phyloP scores from a whole-genome alignment of 2,113 vertebrate species.

The Pyrgilauda ruficollis region DNA sequence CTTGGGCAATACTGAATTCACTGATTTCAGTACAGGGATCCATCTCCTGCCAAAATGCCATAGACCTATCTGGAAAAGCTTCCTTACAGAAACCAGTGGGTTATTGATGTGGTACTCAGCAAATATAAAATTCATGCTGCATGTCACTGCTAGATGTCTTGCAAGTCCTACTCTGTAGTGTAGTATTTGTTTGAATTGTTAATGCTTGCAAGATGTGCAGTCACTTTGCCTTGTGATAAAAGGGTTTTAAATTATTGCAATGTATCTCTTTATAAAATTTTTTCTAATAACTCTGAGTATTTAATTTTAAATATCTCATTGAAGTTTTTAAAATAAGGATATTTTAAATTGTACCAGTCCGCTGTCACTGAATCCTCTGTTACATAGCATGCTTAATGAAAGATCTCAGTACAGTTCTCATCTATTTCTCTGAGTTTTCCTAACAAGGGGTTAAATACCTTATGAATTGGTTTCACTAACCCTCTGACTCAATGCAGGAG shows the following conservation, averaged over 20 bases:
- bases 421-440: background rate
- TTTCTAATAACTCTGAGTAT: background rate
- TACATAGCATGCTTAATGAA: background rate
- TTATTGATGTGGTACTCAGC: background rate
- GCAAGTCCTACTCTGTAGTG: background rate
- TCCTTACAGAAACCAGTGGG: background rate
- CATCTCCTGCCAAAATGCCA: background rate
- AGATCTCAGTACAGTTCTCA: background rate
- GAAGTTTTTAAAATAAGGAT: background rate
- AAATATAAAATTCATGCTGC: background rate
- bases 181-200: background rate
- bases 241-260: background rate
- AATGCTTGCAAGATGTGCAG: background rate
- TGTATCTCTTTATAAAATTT: background rate
- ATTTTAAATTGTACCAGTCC: background rate
- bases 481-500: background rate
- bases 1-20: background rate
- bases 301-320: background rate
- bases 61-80: background rate
- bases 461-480: background rate
- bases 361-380: background rate
- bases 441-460: background rate
- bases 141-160: background rate
- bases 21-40: background rate
- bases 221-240: background rate